Conservation (phyloP, 2,888 invertebrate genomes). For the Nomada lathburiana region DNA sequence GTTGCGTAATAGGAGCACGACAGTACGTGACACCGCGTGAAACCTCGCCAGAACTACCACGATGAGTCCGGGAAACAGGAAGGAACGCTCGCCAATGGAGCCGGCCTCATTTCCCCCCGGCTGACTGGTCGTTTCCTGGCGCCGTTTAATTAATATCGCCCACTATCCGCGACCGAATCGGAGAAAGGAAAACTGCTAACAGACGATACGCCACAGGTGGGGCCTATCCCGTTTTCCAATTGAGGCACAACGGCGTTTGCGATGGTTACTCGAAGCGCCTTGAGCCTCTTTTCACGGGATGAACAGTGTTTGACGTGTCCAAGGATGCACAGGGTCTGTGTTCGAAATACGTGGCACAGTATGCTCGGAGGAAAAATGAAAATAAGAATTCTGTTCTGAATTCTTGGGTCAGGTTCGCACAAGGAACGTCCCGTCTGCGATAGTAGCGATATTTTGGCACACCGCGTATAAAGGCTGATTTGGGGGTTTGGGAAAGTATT, state of each 20-base stretch:
- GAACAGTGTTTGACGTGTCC: too few relatives aligned
- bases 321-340: too few relatives aligned
- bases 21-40: conserved; percentile 19
- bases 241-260: not conserved
- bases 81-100: conserved; percentile 36
- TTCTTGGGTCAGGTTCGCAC: too few relatives aligned
- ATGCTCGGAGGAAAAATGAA: not conserved
- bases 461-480: too few relatives aligned
- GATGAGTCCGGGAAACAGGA: conserved; percentile 45
- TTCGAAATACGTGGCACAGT: too few relatives aligned
- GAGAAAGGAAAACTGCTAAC: conserved; percentile 23
- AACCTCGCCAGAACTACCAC: conserved; percentile 18
- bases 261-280: too few relatives aligned
- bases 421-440: too few relatives aligned
- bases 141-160: conserved; percentile 39
- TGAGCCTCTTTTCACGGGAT: too few relatives aligned
- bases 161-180: conserved; percentile 23
- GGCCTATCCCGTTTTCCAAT: not conserved
- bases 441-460: too few relatives aligned
- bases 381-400: too few relatives aligned
- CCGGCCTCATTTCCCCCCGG: conserved; percentile 49
- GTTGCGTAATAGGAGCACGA: conserved; percentile 50
- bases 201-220: conserved; percentile 11
- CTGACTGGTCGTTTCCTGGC: conserved; percentile 46
- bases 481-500: too few relatives aligned